These are phyloP conservation scores for Tachina lurida DNA, from an alignment of 2,888 invertebrate genomes.

Conservation along the genomic window DNA sequence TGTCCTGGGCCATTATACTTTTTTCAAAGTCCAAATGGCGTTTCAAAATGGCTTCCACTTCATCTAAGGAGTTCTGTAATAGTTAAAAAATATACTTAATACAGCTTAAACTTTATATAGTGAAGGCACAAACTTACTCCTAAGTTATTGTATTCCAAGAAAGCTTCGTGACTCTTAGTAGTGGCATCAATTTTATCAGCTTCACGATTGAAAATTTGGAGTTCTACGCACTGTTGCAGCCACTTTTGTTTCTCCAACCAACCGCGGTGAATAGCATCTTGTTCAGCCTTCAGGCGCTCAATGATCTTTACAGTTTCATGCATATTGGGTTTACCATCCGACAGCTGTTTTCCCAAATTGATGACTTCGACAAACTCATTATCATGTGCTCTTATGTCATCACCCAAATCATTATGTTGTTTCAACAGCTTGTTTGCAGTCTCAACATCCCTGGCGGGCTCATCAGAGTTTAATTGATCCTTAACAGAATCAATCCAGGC, in stretches of 20 bases:
- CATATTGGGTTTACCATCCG: slow-evolving; percentile 89
- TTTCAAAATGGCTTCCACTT: slow-evolving; percentile 95
- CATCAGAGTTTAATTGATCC: slow-evolving; percentile 90
- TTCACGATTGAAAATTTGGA: slow-evolving; percentile 96
- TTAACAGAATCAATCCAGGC: slow-evolving; percentile 92
- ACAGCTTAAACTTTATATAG: not conserved
- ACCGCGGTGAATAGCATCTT: slow-evolving; percentile 89
- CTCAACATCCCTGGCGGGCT: slow-evolving; percentile 93
- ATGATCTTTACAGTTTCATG: slow-evolving; percentile 90
- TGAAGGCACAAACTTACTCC: slow-evolving; percentile 86
- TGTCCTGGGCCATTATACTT: slow-evolving; percentile 95
- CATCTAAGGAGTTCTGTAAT: slow-evolving; percentile 91
- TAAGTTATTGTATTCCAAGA: slow-evolving; percentile 93
- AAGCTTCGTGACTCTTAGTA: slow-evolving; percentile 96
- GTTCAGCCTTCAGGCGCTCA: slow-evolving; percentile 88
- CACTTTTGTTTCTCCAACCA: slow-evolving; percentile 94
- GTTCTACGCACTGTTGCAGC: slow-evolving; percentile 93
- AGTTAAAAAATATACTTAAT: not conserved
- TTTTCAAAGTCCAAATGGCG: slow-evolving; percentile 97
- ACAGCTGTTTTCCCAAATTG: slow-evolving; percentile 89
- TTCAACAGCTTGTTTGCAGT: slow-evolving; percentile 95
- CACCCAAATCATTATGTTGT: slow-evolving; percentile 94
- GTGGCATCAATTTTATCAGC: slow-evolving; percentile 98
- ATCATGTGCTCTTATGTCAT: slow-evolving; percentile 94
- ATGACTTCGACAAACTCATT: slow-evolving; percentile 94